phyloP scores from a whole-genome alignment of 2,888 invertebrate genomes.

The Phaedon cochleariae region DNA sequence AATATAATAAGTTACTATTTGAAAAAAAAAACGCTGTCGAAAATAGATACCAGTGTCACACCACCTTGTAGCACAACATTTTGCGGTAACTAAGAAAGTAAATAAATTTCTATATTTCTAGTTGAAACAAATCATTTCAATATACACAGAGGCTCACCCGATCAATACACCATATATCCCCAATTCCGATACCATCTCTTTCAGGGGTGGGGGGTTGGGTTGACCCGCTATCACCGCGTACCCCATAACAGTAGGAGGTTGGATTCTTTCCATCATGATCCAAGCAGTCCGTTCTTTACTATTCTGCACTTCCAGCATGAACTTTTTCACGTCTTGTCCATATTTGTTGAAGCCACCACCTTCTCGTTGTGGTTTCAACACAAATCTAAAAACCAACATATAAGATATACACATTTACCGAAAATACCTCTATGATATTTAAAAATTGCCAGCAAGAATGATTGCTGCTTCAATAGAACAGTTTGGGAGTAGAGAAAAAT shows the following conservation, averaged over 20 bases:
- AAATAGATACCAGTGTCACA: no score
- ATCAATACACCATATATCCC: constrained; percentile 95
- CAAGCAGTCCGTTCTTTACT: constrained; percentile 83
- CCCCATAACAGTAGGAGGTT: constrained; percentile 80
- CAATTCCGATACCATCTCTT: constrained; percentile 88
- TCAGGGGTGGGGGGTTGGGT: constrained; percentile 64
- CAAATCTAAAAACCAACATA: constrained; percentile 72
- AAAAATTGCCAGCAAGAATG: no score
- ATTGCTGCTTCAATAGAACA: no score
- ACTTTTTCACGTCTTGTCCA: constrained; percentile 77
- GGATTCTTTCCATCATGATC: constrained; percentile 93
- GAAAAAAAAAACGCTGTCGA: no score
- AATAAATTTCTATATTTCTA: no score
- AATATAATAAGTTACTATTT: no score
- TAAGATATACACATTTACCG: background rate
- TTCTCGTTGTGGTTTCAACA: constrained; percentile 96
- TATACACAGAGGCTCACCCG: constrained; percentile 82
- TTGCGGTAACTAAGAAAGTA: no score
- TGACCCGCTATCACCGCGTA: constrained; percentile 78
- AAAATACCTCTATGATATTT: no score
- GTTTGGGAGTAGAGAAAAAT: no score
- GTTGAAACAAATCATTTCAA: no score
- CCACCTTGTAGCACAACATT: no score
- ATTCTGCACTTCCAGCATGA: constrained; percentile 69
- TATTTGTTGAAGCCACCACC: constrained; percentile 97